phyloP scores from a whole-genome alignment of 1,140 invertebrate genomes.

The Heliconius eleuchia region DNA sequence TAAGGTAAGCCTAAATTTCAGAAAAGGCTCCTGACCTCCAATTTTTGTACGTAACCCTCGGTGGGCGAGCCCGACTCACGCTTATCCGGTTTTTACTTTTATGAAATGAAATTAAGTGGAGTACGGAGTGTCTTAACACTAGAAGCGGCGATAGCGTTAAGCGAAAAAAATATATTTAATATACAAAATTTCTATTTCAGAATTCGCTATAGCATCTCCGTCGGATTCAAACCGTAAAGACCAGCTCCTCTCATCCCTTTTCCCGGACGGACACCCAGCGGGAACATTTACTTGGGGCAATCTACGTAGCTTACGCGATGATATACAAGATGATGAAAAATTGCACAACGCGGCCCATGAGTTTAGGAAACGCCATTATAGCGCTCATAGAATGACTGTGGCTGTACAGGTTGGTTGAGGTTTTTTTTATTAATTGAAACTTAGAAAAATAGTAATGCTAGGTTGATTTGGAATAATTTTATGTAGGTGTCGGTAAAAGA shows the following conservation, averaged over 20 bases:
- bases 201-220: slow-evolving; percentile 88
- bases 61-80: no score
- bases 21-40: no score
- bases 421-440: not conserved
- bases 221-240: slow-evolving; percentile 87
- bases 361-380: slow-evolving; percentile 92
- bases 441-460: not conserved
- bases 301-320: slow-evolving; percentile 87
- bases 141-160: no score
- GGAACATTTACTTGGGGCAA: slow-evolving; percentile 94
- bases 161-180: not conserved
- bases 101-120: no score
- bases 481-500: no score
- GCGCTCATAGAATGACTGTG: slow-evolving; percentile 93
- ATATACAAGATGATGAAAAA: slow-evolving; percentile 83
- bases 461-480: no score
- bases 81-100: no score
- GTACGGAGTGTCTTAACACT: no score
- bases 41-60: no score
- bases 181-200: slow-evolving; percentile 63
- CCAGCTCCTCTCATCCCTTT: slow-evolving; percentile 87
- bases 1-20: no score
- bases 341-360: slow-evolving; percentile 87
- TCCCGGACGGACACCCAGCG: slow-evolving; percentile 87
- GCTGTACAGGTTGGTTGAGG: slow-evolving; percentile 85